Evolutionary conservation across 2,888 invertebrate species (phyloP).

Genomic region (Cataglyphis cursor): DNA sequence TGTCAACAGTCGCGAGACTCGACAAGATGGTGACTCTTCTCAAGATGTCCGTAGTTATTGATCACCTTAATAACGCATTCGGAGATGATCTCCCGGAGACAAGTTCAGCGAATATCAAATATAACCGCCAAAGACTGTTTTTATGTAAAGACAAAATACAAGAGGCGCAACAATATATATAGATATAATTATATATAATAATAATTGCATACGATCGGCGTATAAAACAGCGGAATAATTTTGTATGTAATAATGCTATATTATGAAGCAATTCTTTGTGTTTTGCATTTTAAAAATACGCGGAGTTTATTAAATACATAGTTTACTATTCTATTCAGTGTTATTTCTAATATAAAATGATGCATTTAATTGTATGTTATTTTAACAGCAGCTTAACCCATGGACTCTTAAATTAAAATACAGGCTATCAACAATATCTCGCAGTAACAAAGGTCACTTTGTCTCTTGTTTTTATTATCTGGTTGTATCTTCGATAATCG

Average conservation of each 20-base stretch:
- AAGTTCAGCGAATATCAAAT: no score
- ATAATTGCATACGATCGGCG: constrained; percentile 5
- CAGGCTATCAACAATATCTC: constrained; percentile 84
- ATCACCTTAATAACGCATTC: background rate
- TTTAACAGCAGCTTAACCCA: constrained; percentile 86
- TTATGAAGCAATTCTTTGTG: constrained; percentile 37
- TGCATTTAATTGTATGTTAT: constrained; percentile 83
- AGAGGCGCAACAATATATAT: background rate
- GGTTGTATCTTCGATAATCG: constrained; percentile 61
- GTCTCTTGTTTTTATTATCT: constrained; percentile 77
- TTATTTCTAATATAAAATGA: constrained; percentile 62
- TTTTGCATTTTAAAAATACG: constrained; percentile 40
- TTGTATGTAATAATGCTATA: constrained; percentile 49
- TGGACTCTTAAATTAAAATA: constrained; percentile 84
- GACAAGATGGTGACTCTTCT: background rate
- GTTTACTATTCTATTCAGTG: constrained; percentile 25
- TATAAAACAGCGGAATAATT: constrained; percentile 12
- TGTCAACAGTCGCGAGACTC: background rate
- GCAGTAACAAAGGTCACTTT: constrained; percentile 85
- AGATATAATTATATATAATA: constrained; percentile 2
- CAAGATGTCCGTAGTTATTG: background rate
- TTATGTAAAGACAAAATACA: background rate
- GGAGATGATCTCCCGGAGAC: background rate
- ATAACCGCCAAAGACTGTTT: background rate
- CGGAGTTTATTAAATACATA: constrained; percentile 8